Conservation (phyloP, 2,113 vertebrate species). For the Melanocharis versteri region DNA sequence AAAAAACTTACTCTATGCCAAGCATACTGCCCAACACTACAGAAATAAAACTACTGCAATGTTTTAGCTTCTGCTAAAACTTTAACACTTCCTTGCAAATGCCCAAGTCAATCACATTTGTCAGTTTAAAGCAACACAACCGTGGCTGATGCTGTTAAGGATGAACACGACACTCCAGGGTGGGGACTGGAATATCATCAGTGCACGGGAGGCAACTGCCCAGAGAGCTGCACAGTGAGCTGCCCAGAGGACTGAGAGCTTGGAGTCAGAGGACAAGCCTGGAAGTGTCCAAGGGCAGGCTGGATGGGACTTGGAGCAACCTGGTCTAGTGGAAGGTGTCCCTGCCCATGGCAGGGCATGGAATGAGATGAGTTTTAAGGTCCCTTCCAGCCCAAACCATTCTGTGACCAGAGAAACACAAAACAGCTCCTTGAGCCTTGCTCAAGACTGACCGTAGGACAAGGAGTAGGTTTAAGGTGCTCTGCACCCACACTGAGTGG, state of each 20-base stretch:
- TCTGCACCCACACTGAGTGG: neutral
- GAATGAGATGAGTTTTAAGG: neutral
- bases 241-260: neutral
- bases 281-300: neutral
- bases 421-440: neutral
- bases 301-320: neutral
- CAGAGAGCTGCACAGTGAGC: rapidly evolving
- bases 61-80: neutral
- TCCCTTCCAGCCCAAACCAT: neutral
- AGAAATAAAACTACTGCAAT: neutral
- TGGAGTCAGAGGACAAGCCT: neutral
- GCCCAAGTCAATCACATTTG: neutral
- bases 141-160: neutral
- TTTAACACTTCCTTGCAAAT: neutral
- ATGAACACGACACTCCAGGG: rapidly evolving
- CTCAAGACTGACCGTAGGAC: neutral
- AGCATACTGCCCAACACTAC: neutral
- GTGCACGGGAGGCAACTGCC: neutral
- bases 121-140: neutral
- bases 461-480: neutral
- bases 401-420: neutral
- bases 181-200: neutral
- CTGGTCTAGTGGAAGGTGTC: neutral
- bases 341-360: neutral
- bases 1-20: neutral